Conservation (phyloP, 2,888 invertebrate species). For the Caradrina kadenii region DNA sequence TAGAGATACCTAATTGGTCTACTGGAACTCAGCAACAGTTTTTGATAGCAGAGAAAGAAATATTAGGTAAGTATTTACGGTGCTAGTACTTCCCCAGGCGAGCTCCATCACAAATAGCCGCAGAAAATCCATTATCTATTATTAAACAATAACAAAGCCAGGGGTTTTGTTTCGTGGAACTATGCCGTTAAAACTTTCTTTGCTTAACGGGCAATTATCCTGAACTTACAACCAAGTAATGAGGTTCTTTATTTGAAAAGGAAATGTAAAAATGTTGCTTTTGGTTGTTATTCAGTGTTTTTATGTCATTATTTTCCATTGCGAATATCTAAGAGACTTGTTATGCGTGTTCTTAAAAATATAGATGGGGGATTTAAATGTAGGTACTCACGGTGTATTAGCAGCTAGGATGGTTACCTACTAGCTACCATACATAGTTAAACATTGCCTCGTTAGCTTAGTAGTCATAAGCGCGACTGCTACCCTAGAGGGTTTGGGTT, state of each 20-base stretch:
- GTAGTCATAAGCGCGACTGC: too few relatives aligned
- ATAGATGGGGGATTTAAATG: not conserved
- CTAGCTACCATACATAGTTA: not conserved
- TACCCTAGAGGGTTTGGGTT: too few relatives aligned
- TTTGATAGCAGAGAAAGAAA: too few relatives aligned
- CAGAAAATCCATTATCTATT: not conserved
- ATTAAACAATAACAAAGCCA: conserved; percentile 18
- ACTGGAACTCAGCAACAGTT: too few relatives aligned
- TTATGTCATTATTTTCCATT: conserved; percentile 34
- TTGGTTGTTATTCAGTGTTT: conserved; percentile 30
- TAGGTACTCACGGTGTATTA: not conserved
- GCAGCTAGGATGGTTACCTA: not conserved
- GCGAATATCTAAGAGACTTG: conserved; percentile 1
- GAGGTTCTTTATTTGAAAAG: conserved; percentile 55
- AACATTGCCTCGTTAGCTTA: too few relatives aligned
- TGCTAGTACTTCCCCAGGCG: too few relatives aligned
- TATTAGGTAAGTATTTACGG: too few relatives aligned
- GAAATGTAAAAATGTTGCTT: conserved; percentile 43
- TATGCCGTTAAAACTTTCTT: conserved; percentile 39
- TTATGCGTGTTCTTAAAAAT: not conserved
- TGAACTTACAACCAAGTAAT: conserved; percentile 60
- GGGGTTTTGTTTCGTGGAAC: conserved; percentile 25
- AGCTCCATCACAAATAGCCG: too few relatives aligned
- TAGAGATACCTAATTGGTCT: too few relatives aligned
- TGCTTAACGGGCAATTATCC: conserved; percentile 55